These are phyloP conservation scores for Syngnathus rostellatus DNA, from an alignment of 2,797 vertebrate species.

Conservation along the genomic window DNA sequence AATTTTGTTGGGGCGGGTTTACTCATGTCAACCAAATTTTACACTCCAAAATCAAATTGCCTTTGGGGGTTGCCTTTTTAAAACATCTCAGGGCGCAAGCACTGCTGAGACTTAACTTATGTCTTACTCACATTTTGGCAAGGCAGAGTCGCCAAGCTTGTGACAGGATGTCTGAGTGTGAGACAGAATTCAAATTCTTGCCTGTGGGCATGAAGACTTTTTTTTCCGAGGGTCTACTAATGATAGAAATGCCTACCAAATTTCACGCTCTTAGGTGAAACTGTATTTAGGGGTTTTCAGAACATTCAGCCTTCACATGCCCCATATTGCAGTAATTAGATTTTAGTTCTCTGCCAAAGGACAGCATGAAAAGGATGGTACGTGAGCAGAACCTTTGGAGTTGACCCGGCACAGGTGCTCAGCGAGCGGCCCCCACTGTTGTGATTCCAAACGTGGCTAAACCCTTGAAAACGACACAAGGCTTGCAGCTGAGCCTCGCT, in stretches of 20 bases:
- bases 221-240: neutral
- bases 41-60: neutral
- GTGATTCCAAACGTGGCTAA: slow-evolving; percentile 4
- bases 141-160: neutral
- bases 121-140: neutral
- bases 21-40: neutral
- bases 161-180: neutral
- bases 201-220: neutral
- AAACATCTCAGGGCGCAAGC: neutral
- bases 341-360: neutral
- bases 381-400: slow-evolving; percentile 8
- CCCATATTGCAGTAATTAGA: neutral
- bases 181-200: neutral
- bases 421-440: neutral
- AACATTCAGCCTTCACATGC: no score
- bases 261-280: neutral
- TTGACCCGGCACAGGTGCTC: slow-evolving; percentile 6
- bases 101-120: neutral
- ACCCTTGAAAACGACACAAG: slow-evolving; percentile 15
- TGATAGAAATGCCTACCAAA: neutral
- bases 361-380: neutral
- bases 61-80: neutral
- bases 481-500: slow-evolving; percentile 17
- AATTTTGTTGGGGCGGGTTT: neutral
- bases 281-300: neutral